Percentiles rank a stretch among this genome's conserved stretches.
Evolutionary conservation across 2,888 invertebrate genomes (phyloP).

Genomic region (Clusia tigrina): DNA sequence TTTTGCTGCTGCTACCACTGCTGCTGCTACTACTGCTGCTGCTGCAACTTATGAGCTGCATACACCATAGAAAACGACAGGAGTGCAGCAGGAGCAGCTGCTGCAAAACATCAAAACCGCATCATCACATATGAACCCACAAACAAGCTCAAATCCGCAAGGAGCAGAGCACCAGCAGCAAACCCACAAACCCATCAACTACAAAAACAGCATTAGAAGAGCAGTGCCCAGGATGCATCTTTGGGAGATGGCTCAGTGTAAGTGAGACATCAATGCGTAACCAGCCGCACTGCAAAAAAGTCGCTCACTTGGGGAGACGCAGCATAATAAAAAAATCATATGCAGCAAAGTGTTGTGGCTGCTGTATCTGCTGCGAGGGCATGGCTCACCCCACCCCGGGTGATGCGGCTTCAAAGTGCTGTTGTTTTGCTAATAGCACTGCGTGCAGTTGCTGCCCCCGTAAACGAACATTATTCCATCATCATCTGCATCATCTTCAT

Average conservation of each 20-base stretch:
- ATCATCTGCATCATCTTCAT: constrained; percentile 14
- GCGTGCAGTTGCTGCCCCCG: background rate
- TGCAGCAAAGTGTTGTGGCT: constrained; percentile 45
- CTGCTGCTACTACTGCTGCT: background rate
- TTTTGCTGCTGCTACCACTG: background rate
- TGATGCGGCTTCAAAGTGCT: background rate
- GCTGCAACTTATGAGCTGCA: too few species aligned
- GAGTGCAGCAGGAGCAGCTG: constrained; percentile 1
- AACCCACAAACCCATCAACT: background rate
- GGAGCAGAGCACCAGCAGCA: background rate
- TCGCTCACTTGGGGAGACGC: background rate
- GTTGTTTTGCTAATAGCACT: constrained; percentile 13
- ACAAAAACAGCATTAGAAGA: background rate
- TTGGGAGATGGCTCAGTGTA: background rate
- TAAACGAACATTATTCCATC: background rate
- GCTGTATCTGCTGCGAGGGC: background rate
- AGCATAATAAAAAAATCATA: constrained; percentile 54
- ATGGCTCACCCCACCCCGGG: background rate
- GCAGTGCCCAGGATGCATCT: background rate
- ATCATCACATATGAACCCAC: constrained; percentile 6
- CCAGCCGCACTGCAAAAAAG: background rate
- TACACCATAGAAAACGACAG: background rate
- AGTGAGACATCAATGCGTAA: background rate
- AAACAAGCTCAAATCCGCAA: background rate
- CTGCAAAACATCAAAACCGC: constrained; percentile 22